These are phyloP conservation scores for Lottia scabra DNA, from an alignment of 2,888 invertebrate species.

Conservation along the genomic window DNA sequence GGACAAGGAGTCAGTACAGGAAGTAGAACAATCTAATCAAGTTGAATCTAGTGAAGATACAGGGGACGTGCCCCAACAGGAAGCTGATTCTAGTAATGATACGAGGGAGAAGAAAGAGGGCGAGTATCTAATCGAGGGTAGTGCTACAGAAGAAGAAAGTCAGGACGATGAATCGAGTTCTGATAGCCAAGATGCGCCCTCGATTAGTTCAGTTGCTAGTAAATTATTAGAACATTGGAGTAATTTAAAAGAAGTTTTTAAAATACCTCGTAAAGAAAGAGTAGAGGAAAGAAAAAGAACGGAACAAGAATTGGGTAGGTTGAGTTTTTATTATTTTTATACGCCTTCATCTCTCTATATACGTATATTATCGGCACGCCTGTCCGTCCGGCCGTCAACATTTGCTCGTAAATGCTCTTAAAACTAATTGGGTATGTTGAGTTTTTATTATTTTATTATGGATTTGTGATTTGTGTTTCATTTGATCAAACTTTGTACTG, in stretches of 20 bases:
- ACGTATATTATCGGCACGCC: too few relatives aligned
- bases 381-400: too few relatives aligned
- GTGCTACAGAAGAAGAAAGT: slow-evolving; percentile 14
- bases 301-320: slow-evolving; percentile 73
- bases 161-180: slow-evolving; percentile 15
- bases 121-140: slow-evolving; percentile 17
- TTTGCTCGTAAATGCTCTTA: too few relatives aligned
- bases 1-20: slow-evolving; percentile 32
- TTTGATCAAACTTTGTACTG: too few relatives aligned
- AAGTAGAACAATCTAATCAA: slow-evolving; percentile 43
- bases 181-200: slow-evolving; percentile 9
- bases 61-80: slow-evolving; percentile 7
- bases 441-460: too few relatives aligned
- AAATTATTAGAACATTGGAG: slow-evolving; percentile 82
- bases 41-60: slow-evolving; percentile 30
- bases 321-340: neutral
- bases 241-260: slow-evolving; percentile 77
- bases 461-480: too few relatives aligned
- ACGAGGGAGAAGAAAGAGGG: slow-evolving; percentile 13
- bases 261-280: slow-evolving; percentile 93
- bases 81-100: slow-evolving; percentile 19
- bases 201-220: slow-evolving; percentile 60
- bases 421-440: too few relatives aligned
- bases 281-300: slow-evolving; percentile 96
- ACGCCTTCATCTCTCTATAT: too few relatives aligned